Base-by-base conservation (phyloP, 2,888 invertebrate species). In the Macrosoma leucophasiata region DNA sequence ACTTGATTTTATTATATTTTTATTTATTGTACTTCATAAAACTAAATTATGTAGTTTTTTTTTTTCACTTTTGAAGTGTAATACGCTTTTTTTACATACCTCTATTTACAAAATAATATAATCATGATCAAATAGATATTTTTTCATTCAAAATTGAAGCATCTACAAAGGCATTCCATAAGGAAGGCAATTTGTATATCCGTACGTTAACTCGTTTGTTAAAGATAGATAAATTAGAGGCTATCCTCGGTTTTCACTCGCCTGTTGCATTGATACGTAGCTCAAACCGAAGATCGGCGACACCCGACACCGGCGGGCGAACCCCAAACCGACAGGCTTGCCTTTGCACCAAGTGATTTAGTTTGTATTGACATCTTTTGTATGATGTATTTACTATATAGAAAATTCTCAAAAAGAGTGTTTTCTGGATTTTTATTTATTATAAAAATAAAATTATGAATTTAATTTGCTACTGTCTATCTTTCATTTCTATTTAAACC, bases 321-420 rank as follows among this genome's bases (percentile, higher is more conserved):
- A 60, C 65, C 66, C 61, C 64, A 53, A 62, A 75, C 74, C 78
- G 75, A 72, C 73, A 75, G 81, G 79, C 82, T 84, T 82, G 82
- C 84, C 84, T 79, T 82, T 77, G 82, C 84, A 84, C 82, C 81
- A 84, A 84, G 84, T 84, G 84, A 84, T 82, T 84, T 82, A 82
- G 82, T 84, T 82, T 74, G 74, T 82, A 82, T 75, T 68, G 70
- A 77, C 81, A 81, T 82, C 82, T 82, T 82, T 82, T 84, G 82
- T 84, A 84, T 78, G 81, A 79, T 82, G 81, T 84, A 82, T 84
- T 82, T 81, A 78, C 74, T 78, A 76, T 74, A 78, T 60, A 58
- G 77, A 61, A 76, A 76, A 78, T 71, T 69, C 79, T 78, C 81
- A 68, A 57, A 69, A 73, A 66, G 76, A 81, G 78, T 55, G 68